Base-by-base conservation (phyloP, 2,888 invertebrate species). In the Glaucopsyche alexis region DNA sequence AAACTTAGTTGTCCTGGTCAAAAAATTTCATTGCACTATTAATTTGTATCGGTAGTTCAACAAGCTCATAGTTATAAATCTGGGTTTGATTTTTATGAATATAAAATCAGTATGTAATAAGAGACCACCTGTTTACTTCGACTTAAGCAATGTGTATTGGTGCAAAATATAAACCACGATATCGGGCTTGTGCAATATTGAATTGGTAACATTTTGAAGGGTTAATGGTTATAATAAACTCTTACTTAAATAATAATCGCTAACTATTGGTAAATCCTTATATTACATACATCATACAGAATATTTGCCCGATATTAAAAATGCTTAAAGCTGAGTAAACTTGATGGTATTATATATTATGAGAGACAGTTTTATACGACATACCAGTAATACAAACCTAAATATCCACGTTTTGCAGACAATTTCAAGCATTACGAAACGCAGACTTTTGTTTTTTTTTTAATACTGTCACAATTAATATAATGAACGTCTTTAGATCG, bases 141-240 rank as follows among this genome's bases (percentile, higher is more conserved):
- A 55, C 5, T 11, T 29, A 38, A 60, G 14, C 60, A 60, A 60
- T 29, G 60, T 47, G 9, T 60, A 29, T 60, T 29, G 60, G 29
- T 7, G 60, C 29, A 29, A 38, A 60, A 60, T 13, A 60, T 29
- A 7, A 7, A 67, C 13, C 11, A 16, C 11, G n/a, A 38, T 67
- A 67, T 67, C 45, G 67, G 67, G 67, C 67, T 16, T 16, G 67
- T 67, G 67, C 67, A 67, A 67, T 67, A 67, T 42, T 19, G 16
- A 19, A 16, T 16, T 16, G 11, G 9, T 7, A n/a, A 9, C 14
- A 45, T 11, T 45, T 42, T 42, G 42, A 42, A 42, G 29, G 29
- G 29, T 29, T 7, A 16, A n/a, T 13, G 13, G 47, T 11, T 5
- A 47, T 47, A 47, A 47, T 13, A 11, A 29, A 60, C 29, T 60